Evolutionary conservation across 2,888 invertebrate species (phyloP).

Genomic region (Cryptophagus acutangulus): DNA sequence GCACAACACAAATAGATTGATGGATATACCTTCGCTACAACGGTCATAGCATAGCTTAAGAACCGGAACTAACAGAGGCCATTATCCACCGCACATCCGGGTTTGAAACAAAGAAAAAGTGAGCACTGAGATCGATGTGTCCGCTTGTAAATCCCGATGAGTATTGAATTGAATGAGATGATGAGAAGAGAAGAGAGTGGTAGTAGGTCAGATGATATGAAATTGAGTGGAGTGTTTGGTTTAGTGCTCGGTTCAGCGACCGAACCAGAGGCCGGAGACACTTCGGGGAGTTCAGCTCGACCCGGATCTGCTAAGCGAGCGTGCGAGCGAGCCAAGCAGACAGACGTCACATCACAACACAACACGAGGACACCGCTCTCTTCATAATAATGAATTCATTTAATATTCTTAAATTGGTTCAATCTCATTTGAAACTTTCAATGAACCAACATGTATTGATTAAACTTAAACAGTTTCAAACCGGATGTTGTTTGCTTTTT

Average conservation of each 20-base stretch:
- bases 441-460: not conserved
- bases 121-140: too few species aligned
- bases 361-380: conserved; percentile 30
- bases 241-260: conserved; percentile 29
- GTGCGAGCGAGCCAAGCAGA: too few species aligned
- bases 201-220: not conserved
- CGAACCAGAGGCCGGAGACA: conserved; percentile 24
- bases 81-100: too few species aligned
- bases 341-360: too few species aligned
- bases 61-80: too few species aligned
- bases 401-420: too few species aligned
- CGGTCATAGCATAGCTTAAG: conserved; percentile 38
- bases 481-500: too few species aligned
- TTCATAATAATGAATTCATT: too few species aligned
- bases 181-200: not conserved
- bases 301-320: conserved; percentile 28
- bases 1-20: not conserved
- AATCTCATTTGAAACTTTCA: too few species aligned
- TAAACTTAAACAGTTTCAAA: not conserved
- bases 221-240: not conserved
- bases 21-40: conserved; percentile 34
- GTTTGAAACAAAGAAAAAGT: not conserved
- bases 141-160: too few species aligned
- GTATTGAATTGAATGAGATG: too few species aligned
- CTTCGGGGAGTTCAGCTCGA: conserved; percentile 2